Conservation (phyloP, 2,888 invertebrate genomes). For the Itoplectis maculator region DNA sequence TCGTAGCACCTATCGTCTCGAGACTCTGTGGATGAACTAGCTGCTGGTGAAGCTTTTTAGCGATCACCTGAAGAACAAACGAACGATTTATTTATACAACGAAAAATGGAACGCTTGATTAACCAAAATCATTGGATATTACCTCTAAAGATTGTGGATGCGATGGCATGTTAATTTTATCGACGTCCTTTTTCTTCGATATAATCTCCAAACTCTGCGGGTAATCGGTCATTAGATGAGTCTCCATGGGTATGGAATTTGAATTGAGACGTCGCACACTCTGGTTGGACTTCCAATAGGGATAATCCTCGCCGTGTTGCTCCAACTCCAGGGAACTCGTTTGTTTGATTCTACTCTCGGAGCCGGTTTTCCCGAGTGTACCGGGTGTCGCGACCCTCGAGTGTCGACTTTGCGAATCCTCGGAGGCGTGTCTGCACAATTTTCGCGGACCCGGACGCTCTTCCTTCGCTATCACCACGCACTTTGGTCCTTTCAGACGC, state of each 20-base stretch:
- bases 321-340: slow-evolving; percentile 87
- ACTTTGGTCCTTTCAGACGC: slow-evolving; percentile 77
- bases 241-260: slow-evolving; percentile 81
- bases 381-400: slow-evolving; percentile 82
- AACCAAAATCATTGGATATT: slow-evolving; percentile 2
- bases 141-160: slow-evolving; percentile 83
- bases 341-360: slow-evolving; percentile 85
- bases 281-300: slow-evolving; percentile 82
- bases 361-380: slow-evolving; percentile 84
- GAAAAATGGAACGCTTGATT: not conserved
- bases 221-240: slow-evolving; percentile 80
- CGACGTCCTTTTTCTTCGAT: slow-evolving; percentile 80
- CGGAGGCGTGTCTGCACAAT: slow-evolving; percentile 80
- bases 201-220: slow-evolving; percentile 82
- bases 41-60: slow-evolving; percentile 81
- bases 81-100: slow-evolving; percentile 5
- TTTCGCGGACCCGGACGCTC: slow-evolving; percentile 77
- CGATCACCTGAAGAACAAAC: slow-evolving; percentile 75
- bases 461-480: slow-evolving; percentile 78
- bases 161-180: slow-evolving; percentile 82
- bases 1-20: slow-evolving; percentile 82
- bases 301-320: slow-evolving; percentile 79
- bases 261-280: slow-evolving; percentile 80
- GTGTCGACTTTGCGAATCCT: slow-evolving; percentile 80
- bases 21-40: slow-evolving; percentile 83